These are phyloP conservation scores for Chinchilla lanigera DNA, from an alignment of 2,113 vertebrate genomes.

Conservation along the genomic window DNA sequence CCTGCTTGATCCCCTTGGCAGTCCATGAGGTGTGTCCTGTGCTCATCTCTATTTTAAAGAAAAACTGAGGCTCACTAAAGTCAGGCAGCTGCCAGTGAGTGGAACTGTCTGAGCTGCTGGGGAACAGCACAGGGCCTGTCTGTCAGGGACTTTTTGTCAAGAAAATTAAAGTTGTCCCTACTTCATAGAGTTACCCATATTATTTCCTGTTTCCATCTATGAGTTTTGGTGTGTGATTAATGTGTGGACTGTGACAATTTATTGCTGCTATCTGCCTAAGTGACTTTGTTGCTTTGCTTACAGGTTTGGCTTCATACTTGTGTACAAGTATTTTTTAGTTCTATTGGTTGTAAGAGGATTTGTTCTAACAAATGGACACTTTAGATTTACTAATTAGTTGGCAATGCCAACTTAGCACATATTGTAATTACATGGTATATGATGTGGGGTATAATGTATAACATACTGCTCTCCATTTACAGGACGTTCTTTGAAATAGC, in stretches of 20 bases:
- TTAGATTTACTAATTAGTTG: neutral
- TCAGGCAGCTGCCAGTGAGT: neutral
- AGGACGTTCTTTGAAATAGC: neutral
- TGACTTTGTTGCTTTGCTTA: neutral
- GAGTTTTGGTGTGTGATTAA: neutral
- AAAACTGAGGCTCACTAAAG: neutral
- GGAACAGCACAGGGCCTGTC: no score
- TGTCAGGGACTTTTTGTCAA: neutral
- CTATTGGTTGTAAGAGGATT: neutral
- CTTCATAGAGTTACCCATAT: neutral
- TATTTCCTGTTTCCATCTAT: neutral
- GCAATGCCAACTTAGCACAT: neutral
- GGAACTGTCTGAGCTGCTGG: neutral
- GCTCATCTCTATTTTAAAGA: neutral
- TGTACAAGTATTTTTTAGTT: neutral
- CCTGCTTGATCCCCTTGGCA: neutral
- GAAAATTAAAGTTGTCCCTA: neutral
- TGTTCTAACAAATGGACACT: neutral
- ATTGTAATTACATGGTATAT: neutral
- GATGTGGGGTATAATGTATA: neutral
- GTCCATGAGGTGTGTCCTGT: neutral
- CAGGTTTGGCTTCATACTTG: neutral
- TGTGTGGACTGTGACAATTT: neutral
- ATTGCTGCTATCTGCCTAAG: neutral
- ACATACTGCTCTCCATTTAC: neutral